Base-by-base conservation (phyloP, 2,888 invertebrate genomes). In the Seira ritae region DNA sequence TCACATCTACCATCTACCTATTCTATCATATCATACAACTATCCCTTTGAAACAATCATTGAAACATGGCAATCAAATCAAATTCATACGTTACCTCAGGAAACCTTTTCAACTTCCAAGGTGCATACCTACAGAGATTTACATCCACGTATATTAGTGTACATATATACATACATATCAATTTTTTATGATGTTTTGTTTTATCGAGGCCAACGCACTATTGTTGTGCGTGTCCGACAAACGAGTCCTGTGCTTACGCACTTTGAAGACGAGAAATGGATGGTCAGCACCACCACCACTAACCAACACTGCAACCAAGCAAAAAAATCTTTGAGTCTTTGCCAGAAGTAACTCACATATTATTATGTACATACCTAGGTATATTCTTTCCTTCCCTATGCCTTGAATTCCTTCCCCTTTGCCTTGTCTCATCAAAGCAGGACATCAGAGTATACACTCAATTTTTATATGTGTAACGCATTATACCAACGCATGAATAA, bases 131-230 rank as follows among this genome's bases (percentile, higher is more conserved):
- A 8, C 31, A 31, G 3, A 31, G 55, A 55, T 8, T 3, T n/a
- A 55, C 55, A 17, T 55, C 3, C 12, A 55, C 55, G 15, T n/a
- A 17, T 12, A 55, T 55, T 2, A 55, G 2, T n/a, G 17, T 8
- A 55, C 15, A 55, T 8, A 12, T 42, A 8, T 42, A 42, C 12
- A 12, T 8, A 55, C 55, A 55, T 55, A 17, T 2, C 55, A 3
- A 55, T 55, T 31, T 31, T 31, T 31, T 31, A 31, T 31, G 31
- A 31, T 31, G 31, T 31, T 31, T 31, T 31, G 8, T 31, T 31
- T 31, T 31, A 17, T 67, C 50, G 78, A 78, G 78, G 78, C 60
- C 77, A 62, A 77, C 42, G 62, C 77, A 70, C 77, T 31, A 31
- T 31, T 65, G 62, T 68, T 78, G 66, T 78, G 78, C 66, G 78